Evolutionary conservation across 1,140 invertebrate genomes (phyloP), one percentile per base, ranked within the genome.

Genomic region (Vanessa tameamea): DNA sequence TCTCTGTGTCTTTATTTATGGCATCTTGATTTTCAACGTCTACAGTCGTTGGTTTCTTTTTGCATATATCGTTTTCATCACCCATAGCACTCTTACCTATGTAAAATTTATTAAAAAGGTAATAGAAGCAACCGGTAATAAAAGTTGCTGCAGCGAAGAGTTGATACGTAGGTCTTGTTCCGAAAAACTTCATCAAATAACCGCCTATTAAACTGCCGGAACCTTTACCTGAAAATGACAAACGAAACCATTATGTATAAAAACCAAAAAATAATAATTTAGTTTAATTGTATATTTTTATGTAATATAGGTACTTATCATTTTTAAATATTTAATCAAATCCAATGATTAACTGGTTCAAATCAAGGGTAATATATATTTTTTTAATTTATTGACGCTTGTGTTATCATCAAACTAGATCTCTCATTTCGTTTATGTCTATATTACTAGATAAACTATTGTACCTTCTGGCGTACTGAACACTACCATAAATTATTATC

Each of bases 181-280:
- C 96, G 77, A 96, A 94, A 15, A 92, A 93, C 82, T 96, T 96
- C 93, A 97, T 97, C 20, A 97, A 82, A 78, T 95, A 96, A 2
- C 96, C 97, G 4, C 96, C 97, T 50, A 96, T 94, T 37, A 97
- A 90, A 87, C 96, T 96, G 55, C 96, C 96, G 8, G 95, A 93
- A 16, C 96, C 96, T 87, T 96, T 96, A 53, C 96, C 96, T 97
- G 26, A 37, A 61, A 61, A 37, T 61, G 0, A 37, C 57, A 61
- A 37, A 16, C 5, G 6, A 55, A 55, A 5, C 3, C 26, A 20
- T 20, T 1, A 31, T 31, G 48, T 51, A 51, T 15, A 14, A 14
- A 51, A 51, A 0, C 26, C 0, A 31, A 31, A 31, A 31, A 31
- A 31, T 1, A 31, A 20, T 0, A 20, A 20, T 20, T 20, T 20